Percentiles rank a stretch among this genome's conserved stretches.
phyloP scores from a whole-genome alignment of 2,888 invertebrate genomes.

The Marronus borbonicus region DNA sequence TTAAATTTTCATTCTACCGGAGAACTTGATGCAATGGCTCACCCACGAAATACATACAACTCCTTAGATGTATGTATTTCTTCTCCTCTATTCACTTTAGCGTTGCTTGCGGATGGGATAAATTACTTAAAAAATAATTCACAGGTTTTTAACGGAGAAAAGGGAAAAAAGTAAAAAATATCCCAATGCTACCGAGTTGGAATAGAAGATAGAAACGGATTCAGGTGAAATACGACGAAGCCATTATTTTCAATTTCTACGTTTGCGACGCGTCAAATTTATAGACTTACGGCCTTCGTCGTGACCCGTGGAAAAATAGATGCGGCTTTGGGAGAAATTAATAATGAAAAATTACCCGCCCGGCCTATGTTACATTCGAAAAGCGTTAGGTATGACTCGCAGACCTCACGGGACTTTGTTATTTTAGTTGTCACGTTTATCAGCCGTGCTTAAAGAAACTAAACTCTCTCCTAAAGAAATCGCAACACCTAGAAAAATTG shows the following conservation, averaged over 20 bases:
- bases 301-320: background rate
- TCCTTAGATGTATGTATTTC: background rate
- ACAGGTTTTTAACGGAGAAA: too few relatives aligned
- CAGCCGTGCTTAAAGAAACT: too few relatives aligned
- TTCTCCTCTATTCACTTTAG: background rate
- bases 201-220: too few relatives aligned
- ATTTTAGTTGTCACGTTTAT: too few relatives aligned
- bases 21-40: background rate
- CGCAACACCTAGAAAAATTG: too few relatives aligned
- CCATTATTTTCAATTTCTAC: constrained; percentile 32
- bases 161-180: too few relatives aligned
- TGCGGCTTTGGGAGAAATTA: background rate
- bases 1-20: constrained; percentile 11
- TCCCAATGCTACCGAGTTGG: too few relatives aligned
- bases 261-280: constrained; percentile 25
- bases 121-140: too few relatives aligned
- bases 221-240: too few relatives aligned
- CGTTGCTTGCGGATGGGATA: too few relatives aligned
- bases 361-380: background rate
- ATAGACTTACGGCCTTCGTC: constrained; percentile 8
- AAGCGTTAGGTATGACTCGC: background rate
- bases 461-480: too few relatives aligned
- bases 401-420: too few relatives aligned
- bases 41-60: background rate
- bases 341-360: background rate